Evolutionary conservation across 37 sponge, comb jelly and placozoan genomes (phyloP).

Genomic region (Cladorhizidae sp.): DNA sequence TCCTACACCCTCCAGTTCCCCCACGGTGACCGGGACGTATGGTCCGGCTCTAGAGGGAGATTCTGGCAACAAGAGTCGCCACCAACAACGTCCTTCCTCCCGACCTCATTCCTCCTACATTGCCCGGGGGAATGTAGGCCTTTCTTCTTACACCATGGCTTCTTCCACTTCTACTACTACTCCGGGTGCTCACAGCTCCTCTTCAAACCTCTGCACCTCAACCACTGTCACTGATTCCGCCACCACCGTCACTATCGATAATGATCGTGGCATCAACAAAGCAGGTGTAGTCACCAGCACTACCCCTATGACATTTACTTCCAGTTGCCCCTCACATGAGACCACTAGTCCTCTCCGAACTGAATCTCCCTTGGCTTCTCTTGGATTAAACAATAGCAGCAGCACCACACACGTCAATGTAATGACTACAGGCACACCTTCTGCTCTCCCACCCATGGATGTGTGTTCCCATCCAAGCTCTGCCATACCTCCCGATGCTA

Average conservation of each 20-base stretch:
- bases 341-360: background rate
- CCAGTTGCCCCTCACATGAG: too few relatives aligned
- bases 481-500: constrained; percentile 4
- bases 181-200: background rate
- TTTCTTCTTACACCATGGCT: too few relatives aligned
- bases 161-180: background rate
- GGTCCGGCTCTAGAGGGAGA: background rate
- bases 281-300: background rate
- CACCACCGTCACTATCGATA: too few relatives aligned
- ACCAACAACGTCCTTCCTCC: too few relatives aligned
- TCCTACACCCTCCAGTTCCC: constrained; percentile 13
- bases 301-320: background rate
- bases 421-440: background rate
- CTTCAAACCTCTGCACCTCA: too few relatives aligned
- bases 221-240: too few relatives aligned
- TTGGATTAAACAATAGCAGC: background rate
- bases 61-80: background rate
- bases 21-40: constrained; percentile 13
- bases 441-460: background rate
- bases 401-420: background rate
- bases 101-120: constrained; percentile 5
- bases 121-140: too few relatives aligned
- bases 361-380: background rate
- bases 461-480: background rate
- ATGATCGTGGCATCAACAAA: too few relatives aligned